These are phyloP conservation scores for Steinernema khuongi DNA, from an alignment of 1,140 invertebrate species.

Conservation along the genomic window DNA sequence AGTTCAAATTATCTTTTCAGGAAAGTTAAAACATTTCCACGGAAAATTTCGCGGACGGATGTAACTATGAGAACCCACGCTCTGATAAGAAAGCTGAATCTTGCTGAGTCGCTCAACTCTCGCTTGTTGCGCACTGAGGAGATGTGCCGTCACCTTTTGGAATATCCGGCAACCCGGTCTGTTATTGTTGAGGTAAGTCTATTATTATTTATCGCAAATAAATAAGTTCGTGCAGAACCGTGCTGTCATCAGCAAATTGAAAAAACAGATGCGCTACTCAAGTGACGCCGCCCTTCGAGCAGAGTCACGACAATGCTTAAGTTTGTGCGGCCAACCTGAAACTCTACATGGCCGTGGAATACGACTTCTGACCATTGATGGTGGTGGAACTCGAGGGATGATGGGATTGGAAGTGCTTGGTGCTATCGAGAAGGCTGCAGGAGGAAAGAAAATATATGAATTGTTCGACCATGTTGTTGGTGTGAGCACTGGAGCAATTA, in stretches of 20 bases:
- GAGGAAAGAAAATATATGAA: conserved; percentile 62
- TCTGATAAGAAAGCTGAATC: conserved; percentile 38
- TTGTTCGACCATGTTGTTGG: conserved; percentile 84
- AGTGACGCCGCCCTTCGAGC: conserved; percentile 20
- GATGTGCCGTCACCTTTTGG: conserved; percentile 40
- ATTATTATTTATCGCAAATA: neutral
- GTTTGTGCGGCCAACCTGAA: conserved; percentile 71
- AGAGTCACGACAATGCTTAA: conserved; percentile 60
- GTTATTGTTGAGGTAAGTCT: neutral
- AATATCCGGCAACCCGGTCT: conserved; percentile 44
- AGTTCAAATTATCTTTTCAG: neutral
- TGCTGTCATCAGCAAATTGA: neutral
- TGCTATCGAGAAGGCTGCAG: conserved; percentile 42
- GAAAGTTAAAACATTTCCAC: neutral
- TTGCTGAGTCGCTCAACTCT: conserved; percentile 35
- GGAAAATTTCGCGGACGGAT: conserved; percentile 44
- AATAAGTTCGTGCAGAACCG: neutral
- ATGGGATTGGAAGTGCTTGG: conserved; percentile 53
- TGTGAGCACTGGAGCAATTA: conserved; percentile 73
- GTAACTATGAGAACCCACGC: conserved; percentile 32
- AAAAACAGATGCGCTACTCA: neutral
- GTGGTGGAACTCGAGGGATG: conserved; percentile 70
- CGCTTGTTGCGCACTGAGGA: conserved; percentile 35
- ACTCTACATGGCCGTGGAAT: conserved; percentile 71
- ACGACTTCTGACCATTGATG: conserved; percentile 78